Evolutionary conservation across 2,888 invertebrate genomes (phyloP).

Genomic region (Notodonta ziczac): DNA sequence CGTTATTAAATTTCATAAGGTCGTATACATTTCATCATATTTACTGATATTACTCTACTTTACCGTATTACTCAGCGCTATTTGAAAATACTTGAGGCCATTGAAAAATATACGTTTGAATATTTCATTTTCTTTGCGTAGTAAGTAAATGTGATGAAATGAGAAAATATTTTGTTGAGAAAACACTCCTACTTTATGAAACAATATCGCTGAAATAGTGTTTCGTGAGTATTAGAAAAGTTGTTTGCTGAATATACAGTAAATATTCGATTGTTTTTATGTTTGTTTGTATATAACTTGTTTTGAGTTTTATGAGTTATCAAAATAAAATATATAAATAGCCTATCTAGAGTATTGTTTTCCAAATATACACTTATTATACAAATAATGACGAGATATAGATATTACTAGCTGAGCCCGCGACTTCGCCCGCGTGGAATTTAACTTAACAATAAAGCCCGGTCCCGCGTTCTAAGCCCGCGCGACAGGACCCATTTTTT

Average conservation of each 20-base stretch:
- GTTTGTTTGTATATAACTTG: background rate
- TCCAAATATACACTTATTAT: too few species aligned
- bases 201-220: constrained; percentile 14
- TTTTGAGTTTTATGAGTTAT: background rate
- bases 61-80: constrained; percentile 52
- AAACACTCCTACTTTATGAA: constrained; percentile 23
- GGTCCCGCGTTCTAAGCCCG: too few species aligned
- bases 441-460: too few species aligned
- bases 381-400: too few species aligned
- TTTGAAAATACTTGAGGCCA: constrained; percentile 42
- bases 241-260: constrained; percentile 2
- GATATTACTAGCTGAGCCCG: too few species aligned
- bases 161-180: constrained; percentile 8
- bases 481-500: too few species aligned
- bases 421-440: too few species aligned
- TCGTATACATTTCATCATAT: constrained; percentile 37
- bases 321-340: too few species aligned
- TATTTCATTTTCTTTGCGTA: constrained; percentile 32
- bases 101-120: constrained; percentile 37
- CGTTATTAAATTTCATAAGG: constrained; percentile 55
- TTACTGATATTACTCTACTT: constrained; percentile 56
- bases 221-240: constrained; percentile 11
- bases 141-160: constrained; percentile 18
- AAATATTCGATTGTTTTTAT: background rate
- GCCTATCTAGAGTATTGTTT: too few species aligned